Evolutionary conservation across 2,113 vertebrate species (phyloP).

Genomic region (Boleophthalmus pectinirostris): DNA sequence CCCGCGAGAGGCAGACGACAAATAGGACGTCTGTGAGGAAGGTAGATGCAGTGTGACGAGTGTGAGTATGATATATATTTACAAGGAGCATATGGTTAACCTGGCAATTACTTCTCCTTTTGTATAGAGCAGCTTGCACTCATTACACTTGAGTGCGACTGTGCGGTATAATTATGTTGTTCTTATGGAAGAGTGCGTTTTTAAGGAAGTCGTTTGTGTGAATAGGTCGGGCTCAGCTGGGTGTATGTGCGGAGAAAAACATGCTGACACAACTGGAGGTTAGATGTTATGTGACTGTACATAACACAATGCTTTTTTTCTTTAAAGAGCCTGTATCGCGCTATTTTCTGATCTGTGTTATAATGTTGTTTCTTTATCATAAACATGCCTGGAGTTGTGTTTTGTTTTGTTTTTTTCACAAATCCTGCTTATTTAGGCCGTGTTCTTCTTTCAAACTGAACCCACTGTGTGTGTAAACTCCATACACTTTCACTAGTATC

Average conservation of each 20-base stretch:
- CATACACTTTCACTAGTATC: no score
- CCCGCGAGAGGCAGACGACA: slow-evolving; percentile 62
- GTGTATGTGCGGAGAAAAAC: background rate
- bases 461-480: no score
- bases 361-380: no score
- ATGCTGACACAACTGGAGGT: background rate
- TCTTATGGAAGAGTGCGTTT: slow-evolving; percentile 10
- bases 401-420: no score
- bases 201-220: background rate
- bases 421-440: no score
- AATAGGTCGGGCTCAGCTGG: slow-evolving; percentile 11
- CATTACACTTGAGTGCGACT: slow-evolving; percentile 23
- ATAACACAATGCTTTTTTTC: background rate
- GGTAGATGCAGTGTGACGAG: slow-evolving; percentile 28
- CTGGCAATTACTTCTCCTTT: slow-evolving; percentile 33
- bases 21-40: slow-evolving; percentile 47
- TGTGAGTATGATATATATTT: background rate
- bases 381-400: no score
- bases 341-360: no score
- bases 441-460: no score
- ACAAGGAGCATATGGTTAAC: slow-evolving; percentile 41
- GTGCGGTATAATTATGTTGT: slow-evolving; percentile 8
- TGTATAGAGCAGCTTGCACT: slow-evolving; percentile 13
- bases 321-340: background rate
- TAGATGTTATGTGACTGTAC: background rate